Evolutionary conservation across 2,888 invertebrate genomes (phyloP).

Genomic region (Rosalia funebris): DNA sequence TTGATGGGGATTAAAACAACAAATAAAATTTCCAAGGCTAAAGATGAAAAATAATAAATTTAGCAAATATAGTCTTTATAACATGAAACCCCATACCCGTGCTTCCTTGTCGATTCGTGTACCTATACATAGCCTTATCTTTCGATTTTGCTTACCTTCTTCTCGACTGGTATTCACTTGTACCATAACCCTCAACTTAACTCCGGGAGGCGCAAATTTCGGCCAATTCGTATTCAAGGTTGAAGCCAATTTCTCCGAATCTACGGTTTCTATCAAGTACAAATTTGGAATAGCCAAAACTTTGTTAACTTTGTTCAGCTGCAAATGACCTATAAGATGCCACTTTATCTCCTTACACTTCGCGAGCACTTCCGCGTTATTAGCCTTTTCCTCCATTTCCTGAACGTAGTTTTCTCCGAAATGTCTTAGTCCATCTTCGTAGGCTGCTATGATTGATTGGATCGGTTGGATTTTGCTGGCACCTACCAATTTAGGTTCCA

Average conservation of each 20-base stretch:
- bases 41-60: no score
- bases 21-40: no score
- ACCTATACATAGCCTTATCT: no score
- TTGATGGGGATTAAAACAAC: no score
- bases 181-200: slow-evolving; percentile 83
- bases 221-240: slow-evolving; percentile 80
- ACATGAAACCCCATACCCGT: no score
- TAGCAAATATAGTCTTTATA: no score
- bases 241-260: slow-evolving; percentile 84
- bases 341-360: slow-evolving; percentile 92
- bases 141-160: slow-evolving; percentile 70
- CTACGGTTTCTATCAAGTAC: slow-evolving; percentile 88
- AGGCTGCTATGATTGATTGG: slow-evolving; percentile 82
- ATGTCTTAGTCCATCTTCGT: slow-evolving; percentile 86
- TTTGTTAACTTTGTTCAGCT: slow-evolving; percentile 93
- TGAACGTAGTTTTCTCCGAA: slow-evolving; percentile 98
- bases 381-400: slow-evolving; percentile 85
- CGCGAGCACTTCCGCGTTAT: slow-evolving; percentile 73
- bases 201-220: slow-evolving; percentile 68
- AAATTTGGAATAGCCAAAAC: slow-evolving; percentile 78
- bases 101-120: no score
- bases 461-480: slow-evolving; percentile 94
- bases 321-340: slow-evolving; percentile 98
- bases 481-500: slow-evolving; percentile 81
- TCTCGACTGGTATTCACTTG: slow-evolving; percentile 97